Base-by-base conservation (phyloP, 2,797 vertebrate genomes). In the Argentina silus region DNA sequence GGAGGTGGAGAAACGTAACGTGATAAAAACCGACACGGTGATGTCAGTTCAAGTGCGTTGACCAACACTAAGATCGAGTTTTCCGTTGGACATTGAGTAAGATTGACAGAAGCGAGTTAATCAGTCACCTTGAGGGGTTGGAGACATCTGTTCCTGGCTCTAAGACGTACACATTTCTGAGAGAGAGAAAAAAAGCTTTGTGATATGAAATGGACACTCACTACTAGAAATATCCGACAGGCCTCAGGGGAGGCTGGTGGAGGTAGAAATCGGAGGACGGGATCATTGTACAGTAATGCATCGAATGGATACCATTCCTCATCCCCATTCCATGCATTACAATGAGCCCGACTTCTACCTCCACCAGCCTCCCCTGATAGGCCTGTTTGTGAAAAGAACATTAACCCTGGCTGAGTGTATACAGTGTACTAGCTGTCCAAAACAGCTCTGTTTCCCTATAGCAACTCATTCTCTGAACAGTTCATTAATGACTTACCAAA, bases 41-140 rank as follows among this genome's bases (percentile, higher is more conserved):
- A 67, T 68, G 61, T 62, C 45, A 63, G 63, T 36, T 12, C 11
- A 11, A 69, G 60, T 4, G 48, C 50, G 57, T 57, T 3, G 27
- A n/a, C n/a, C 48, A 44, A 36, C 69, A 62, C 12, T 3, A 36
- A n/a, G 23, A n/a, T 42, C 12, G 56, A 14, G 42, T 64, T 62
- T 43, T 23, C 60, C 6, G 1, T 6, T 5, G 9, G 17, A 10
- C 11, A 19, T 10, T 59, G 56, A 21, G 7, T 62, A 7, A 6
- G 27, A 62, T 62, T 62, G 56, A 59, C 56, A 36, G 21, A 21
- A 19, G 17, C 19, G 1, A 19, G 56, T 59, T 59, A 59, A 23
- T 59, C 56, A 21, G 56, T 59, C 27, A 36, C 27, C 27, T 36
- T 36, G 27, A 36, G 27, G 27, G 27, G 27, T 36, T 36, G 27